phyloP scores from a whole-genome alignment of 1,140 invertebrate genomes.

The Metopolophium dirhodum region DNA sequence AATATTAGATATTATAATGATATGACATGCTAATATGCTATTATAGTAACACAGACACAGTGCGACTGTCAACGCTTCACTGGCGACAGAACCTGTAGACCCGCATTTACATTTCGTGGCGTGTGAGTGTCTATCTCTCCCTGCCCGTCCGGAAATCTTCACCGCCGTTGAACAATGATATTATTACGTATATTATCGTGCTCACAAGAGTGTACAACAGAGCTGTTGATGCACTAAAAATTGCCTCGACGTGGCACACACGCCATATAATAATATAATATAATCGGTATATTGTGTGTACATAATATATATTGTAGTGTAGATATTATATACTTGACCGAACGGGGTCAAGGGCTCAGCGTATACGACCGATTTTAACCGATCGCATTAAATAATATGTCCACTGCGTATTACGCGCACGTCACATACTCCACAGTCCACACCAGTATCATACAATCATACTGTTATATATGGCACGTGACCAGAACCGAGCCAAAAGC shows the following conservation, averaged over 20 bases:
- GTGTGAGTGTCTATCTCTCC: neutral
- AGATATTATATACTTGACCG: neutral
- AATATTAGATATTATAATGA: no score
- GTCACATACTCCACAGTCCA: neutral
- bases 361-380: neutral
- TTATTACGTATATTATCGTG: neutral
- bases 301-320: neutral
- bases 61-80: neutral
- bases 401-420: neutral
- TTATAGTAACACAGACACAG: neutral
- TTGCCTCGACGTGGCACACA: neutral
- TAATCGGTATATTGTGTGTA: neutral
- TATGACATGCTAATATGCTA: no score
- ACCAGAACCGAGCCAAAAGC: neutral
- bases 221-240: neutral
- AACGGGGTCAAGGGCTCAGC: conserved; percentile 25
- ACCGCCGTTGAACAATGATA: neutral
- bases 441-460: no score
- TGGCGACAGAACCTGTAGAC: neutral
- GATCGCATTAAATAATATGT: neutral
- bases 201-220: neutral
- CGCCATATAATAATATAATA: neutral
- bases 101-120: neutral
- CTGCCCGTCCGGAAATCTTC: neutral
- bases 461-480: no score